Percentiles rank a stretch among this genome's conserved stretches.
Conservation (phyloP, 2,113 vertebrate genomes). For the Strix aluco region DNA sequence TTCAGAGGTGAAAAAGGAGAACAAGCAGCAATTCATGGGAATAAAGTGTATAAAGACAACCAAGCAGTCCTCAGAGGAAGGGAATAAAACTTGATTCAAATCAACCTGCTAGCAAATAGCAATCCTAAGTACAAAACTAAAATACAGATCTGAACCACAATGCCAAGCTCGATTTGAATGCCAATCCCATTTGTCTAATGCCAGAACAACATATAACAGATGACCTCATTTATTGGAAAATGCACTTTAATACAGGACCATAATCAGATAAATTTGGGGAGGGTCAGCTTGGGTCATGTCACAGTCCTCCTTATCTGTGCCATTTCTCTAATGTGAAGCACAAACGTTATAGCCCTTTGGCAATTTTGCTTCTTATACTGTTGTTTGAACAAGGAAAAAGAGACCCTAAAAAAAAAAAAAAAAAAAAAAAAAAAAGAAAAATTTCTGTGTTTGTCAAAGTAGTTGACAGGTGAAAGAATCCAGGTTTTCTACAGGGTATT, state of each 20-base stretch:
- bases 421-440: background rate
- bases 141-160: background rate
- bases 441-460: too few relatives aligned
- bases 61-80: background rate
- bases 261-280: background rate
- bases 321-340: too few relatives aligned
- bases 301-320: background rate
- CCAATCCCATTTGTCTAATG: background rate
- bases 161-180: background rate
- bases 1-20: background rate
- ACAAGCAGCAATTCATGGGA: background rate
- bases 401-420: background rate
- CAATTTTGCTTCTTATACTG: background rate
- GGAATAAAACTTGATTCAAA: background rate
- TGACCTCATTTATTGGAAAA: background rate
- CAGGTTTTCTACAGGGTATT: background rate
- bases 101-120: background rate
- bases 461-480: background rate
- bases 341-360: background rate
- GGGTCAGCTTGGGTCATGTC: background rate
- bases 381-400: background rate
- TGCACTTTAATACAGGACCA: fast-evolving
- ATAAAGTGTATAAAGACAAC: background rate
- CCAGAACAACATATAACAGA: background rate
- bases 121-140: background rate